These are phyloP conservation scores for Condylura cristata DNA, from an alignment of 2,113 vertebrate species.

Conservation along the genomic window DNA sequence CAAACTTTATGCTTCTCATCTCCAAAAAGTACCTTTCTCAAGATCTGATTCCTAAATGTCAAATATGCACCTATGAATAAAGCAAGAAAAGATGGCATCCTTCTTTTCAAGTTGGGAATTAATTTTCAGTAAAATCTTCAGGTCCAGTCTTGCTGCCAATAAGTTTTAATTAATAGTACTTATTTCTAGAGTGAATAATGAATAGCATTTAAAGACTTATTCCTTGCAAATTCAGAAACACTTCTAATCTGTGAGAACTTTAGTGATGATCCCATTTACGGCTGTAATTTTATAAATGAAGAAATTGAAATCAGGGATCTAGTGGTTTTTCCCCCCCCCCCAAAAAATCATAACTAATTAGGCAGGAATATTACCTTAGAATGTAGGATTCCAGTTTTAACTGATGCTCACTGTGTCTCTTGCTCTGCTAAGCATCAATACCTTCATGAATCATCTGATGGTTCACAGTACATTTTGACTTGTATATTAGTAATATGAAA, in stretches of 20 bases:
- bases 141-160: background rate
- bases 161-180: background rate
- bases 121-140: background rate
- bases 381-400: background rate
- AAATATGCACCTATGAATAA: background rate
- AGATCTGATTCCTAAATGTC: background rate
- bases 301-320: background rate
- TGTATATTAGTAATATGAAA: background rate
- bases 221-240: background rate
- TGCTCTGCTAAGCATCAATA: background rate
- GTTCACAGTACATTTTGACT: background rate
- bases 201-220: background rate
- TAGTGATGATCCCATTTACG: background rate
- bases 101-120: background rate
- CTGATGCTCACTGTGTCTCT: background rate
- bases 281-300: background rate
- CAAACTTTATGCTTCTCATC: background rate
- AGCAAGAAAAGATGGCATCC: background rate
- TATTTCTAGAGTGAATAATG: background rate
- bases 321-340: background rate
- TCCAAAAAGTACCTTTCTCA: background rate
- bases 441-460: background rate
- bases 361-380: background rate
- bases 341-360: background rate
- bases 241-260: background rate